Conservation (phyloP, 2,113 vertebrate species). For the Ammodytes dubius region DNA sequence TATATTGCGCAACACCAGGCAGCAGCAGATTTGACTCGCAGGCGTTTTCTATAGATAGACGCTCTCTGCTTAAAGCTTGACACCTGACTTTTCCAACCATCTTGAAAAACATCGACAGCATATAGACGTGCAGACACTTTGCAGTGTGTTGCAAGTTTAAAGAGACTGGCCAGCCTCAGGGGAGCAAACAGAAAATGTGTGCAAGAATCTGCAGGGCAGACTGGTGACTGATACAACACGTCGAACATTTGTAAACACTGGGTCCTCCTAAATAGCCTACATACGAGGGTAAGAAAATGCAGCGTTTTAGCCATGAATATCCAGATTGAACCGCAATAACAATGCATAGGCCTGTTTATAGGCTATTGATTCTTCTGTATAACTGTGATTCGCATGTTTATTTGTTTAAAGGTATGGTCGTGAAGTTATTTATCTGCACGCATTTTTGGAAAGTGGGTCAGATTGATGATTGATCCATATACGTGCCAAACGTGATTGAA, state of each 20-base stretch:
- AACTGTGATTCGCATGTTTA: constrained; percentile 7
- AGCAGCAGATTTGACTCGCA: background rate
- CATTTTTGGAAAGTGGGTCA: background rate
- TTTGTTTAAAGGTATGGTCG: constrained; percentile 22
- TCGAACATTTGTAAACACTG: constrained; percentile 32
- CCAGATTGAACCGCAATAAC: background rate
- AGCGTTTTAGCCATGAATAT: too few relatives aligned
- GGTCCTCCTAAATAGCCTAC: background rate
- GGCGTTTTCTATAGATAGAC: constrained; percentile 35
- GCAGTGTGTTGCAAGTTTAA: constrained; percentile 15
- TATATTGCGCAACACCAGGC: constrained; percentile 30
- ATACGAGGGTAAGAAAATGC: constrained; percentile 30
- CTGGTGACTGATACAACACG: constrained; percentile 25
- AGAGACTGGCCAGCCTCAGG: constrained; percentile 1
- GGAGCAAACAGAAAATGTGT: constrained; percentile 31
- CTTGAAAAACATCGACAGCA: constrained; percentile 23
- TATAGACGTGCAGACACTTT: constrained; percentile 25
- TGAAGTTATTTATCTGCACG: background rate
- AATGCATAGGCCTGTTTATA: background rate
- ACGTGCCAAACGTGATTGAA: background rate
- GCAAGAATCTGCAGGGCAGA: constrained; percentile 33
- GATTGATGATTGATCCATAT: background rate
- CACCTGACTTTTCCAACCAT: constrained; percentile 19
- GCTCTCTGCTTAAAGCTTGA: background rate
- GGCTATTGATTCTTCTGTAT: background rate